Conservation (phyloP, 2,113 vertebrate species). For the Python bivittatus region DNA sequence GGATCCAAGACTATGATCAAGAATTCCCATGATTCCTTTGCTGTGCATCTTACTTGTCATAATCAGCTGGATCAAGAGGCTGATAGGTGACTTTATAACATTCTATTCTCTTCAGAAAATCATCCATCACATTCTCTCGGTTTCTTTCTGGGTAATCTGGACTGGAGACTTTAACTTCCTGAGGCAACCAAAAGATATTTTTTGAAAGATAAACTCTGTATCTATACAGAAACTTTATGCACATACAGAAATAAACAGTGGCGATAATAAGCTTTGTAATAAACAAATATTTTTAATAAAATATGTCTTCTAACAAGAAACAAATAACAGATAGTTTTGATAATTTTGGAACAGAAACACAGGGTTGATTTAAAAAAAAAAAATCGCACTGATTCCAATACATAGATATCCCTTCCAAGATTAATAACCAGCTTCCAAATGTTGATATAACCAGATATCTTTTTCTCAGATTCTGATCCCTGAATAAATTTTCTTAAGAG, state of each 20-base stretch:
- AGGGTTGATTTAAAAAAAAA: neutral
- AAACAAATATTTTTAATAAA: neutral
- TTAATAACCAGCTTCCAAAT: neutral
- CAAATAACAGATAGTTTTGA: constrained; percentile 38
- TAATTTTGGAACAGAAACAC: neutral
- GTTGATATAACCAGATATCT: neutral
- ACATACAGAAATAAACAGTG: constrained; percentile 25
- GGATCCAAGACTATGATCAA: neutral
- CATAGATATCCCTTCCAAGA: neutral
- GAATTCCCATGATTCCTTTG: neutral
- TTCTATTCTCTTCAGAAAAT: constrained; percentile 96
- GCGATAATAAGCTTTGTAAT: neutral
- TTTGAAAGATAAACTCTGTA: constrained; percentile 23
- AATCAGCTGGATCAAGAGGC: constrained; percentile 87
- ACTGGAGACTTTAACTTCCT: constrained; percentile 98
- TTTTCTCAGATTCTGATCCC: neutral
- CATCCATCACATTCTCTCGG: constrained; percentile 94
- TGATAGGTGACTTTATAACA: constrained; percentile 98
- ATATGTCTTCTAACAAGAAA: constrained; percentile 38
- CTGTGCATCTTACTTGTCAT: constrained; percentile 87
- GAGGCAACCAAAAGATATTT: constrained; percentile 38
- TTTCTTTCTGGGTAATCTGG: constrained; percentile 94
- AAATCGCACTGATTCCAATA: neutral
- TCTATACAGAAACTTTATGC: neutral
- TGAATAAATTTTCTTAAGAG: neutral